Evolutionary conservation across 2,113 vertebrate species (phyloP).

Genomic region (Corythornis madagascariensis): DNA sequence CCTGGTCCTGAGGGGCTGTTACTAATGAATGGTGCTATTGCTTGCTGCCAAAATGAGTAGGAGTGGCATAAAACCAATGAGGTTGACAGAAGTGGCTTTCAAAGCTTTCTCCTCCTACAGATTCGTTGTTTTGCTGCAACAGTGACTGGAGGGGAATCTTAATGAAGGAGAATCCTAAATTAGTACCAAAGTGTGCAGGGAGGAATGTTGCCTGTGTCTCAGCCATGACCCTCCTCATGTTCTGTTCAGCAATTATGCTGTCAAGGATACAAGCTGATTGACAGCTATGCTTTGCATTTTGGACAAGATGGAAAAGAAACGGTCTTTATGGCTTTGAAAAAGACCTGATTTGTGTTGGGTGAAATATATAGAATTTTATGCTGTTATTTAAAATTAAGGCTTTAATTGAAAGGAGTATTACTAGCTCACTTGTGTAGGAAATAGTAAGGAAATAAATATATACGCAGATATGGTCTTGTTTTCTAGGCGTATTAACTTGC

Average conservation of each 20-base stretch:
- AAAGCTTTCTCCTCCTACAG: background rate
- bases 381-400: background rate
- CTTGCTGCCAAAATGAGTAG: background rate
- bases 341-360: background rate
- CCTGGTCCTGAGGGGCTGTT: background rate
- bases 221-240: background rate
- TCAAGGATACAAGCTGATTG: constrained; percentile 17
- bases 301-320: background rate
- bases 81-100: background rate
- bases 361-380: constrained; percentile 32
- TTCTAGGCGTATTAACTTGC: constrained; percentile 1
- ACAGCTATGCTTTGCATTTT: constrained; percentile 14
- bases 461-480: background rate
- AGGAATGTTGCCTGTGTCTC: background rate
- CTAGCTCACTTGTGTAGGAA: background rate
- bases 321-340: background rate
- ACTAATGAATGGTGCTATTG: background rate
- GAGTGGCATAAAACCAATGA: background rate
- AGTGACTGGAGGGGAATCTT: background rate
- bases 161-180: constrained; percentile 5
- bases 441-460: constrained; percentile 9
- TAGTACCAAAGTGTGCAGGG: background rate
- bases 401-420: constrained; percentile 35
- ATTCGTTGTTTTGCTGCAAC: background rate
- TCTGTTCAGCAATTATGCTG: constrained; percentile 35